A percentile compares a stretch with the other conserved stretches of the same genome.
Evolutionary conservation across 30 jellyfish, hydroid and myxozoan species (phyloP).

Genomic region (Pelagia noctiluca): DNA sequence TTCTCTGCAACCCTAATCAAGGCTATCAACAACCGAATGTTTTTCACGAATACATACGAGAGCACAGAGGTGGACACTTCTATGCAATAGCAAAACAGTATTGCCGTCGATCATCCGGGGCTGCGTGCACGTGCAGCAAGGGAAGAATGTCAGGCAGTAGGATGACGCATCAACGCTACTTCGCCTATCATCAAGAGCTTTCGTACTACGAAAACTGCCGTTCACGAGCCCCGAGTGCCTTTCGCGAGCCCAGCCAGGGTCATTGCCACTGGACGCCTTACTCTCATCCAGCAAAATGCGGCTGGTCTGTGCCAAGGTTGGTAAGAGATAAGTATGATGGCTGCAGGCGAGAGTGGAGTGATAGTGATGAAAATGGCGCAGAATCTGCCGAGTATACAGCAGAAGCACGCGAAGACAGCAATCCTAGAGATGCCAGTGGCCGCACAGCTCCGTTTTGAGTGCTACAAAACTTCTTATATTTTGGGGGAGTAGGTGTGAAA

Average conservation of each 20-base stretch:
- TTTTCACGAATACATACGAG: neutral
- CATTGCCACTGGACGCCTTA: constrained; percentile 33
- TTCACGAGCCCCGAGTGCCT: no score
- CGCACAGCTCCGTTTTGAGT: no score
- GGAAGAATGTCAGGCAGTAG: constrained; percentile 9
- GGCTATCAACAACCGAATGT: constrained; percentile 1
- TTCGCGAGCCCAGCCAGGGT: no score
- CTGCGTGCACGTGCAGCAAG: neutral
- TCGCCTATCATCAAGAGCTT: no score
- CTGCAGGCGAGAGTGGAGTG: neutral
- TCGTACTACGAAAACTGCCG: no score
- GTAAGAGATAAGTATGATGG: neutral
- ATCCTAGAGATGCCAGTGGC: no score
- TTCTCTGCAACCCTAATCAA: constrained; percentile 13
- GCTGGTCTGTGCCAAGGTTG: constrained; percentile 56
- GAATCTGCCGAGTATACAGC: constrained; percentile 3
- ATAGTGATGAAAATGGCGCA: neutral
- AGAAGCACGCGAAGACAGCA: no score
- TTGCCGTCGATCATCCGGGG: constrained; percentile 21
- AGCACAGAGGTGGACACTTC: neutral
- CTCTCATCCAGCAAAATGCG: constrained; percentile 24
- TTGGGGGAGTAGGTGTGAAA: no score
- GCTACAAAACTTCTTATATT: no score
- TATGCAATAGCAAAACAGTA: constrained; percentile 8
- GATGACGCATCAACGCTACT: neutral